Conservation (phyloP, 2,113 vertebrate species). For the Trinectes maculatus region DNA sequence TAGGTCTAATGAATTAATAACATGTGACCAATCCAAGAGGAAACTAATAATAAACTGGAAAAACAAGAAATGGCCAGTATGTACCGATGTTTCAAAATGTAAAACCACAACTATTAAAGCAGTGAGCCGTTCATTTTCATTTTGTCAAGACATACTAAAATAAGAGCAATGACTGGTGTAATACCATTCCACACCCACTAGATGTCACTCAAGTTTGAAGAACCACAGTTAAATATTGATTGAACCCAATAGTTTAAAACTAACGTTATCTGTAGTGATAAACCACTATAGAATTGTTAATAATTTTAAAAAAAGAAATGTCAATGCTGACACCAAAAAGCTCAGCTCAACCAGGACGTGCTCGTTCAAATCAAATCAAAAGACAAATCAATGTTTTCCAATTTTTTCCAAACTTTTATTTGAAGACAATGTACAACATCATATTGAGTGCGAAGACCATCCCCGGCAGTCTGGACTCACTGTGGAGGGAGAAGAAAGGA, state of each 20-base stretch:
- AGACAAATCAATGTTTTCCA: background rate
- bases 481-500: slow-evolving; percentile 51
- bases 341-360: background rate
- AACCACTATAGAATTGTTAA: no score
- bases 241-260: background rate
- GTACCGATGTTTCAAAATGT: no score
- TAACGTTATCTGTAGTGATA: no score
- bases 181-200: slow-evolving; percentile 13
- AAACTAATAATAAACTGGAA: no score
- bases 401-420: slow-evolving; percentile 81
- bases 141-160: no score
- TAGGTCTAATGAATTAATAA: no score
- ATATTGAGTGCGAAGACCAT: slow-evolving; percentile 76
- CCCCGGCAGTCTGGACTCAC: slow-evolving; percentile 75
- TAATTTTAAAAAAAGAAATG: no score
- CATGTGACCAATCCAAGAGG: no score
- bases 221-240: background rate
- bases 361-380: slow-evolving; percentile 3
- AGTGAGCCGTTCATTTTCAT: no score
- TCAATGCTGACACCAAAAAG: background rate
- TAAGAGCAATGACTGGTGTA: background rate
- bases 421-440: slow-evolving; percentile 83
- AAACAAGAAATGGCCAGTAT: no score
- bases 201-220: background rate
- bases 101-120: no score